These are phyloP conservation scores for Engraulis encrasicolus DNA, from an alignment of 2,113 vertebrate species.

Conservation along the genomic window DNA sequence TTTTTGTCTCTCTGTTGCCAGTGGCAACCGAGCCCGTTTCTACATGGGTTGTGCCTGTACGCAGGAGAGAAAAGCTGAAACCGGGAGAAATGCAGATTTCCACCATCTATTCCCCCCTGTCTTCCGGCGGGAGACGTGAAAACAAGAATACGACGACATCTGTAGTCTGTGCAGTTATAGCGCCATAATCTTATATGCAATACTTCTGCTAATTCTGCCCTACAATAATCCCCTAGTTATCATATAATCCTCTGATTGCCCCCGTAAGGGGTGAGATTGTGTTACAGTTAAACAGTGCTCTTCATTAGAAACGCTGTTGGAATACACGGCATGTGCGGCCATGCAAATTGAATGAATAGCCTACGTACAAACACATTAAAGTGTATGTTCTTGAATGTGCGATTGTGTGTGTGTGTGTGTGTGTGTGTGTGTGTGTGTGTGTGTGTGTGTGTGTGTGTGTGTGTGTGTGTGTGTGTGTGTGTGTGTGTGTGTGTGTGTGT, in stretches of 20 bases:
- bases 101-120: no score
- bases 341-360: no score
- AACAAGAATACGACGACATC: neutral
- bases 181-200: neutral
- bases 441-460: no score
- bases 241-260: neutral
- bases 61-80: neutral
- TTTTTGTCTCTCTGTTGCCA: constrained; percentile 47
- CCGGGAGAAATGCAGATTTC: neutral
- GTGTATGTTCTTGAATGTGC: no score
- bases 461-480: no score
- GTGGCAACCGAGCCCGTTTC: constrained; percentile 52
- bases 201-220: neutral
- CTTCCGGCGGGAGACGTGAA: no score
- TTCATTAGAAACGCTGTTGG: neutral
- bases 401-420: no score
- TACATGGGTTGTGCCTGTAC: constrained; percentile 19
- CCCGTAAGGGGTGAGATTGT: neutral
- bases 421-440: no score
- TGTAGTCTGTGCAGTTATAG: neutral
- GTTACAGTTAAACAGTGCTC: neutral
- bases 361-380: no score
- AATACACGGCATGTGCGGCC: neutral
- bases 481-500: neutral
- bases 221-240: neutral